Evolutionary conservation across 1,140 invertebrate genomes (phyloP), one percentile per base, ranked within the genome.

Genomic region (Drosophila subpulchrella): DNA sequence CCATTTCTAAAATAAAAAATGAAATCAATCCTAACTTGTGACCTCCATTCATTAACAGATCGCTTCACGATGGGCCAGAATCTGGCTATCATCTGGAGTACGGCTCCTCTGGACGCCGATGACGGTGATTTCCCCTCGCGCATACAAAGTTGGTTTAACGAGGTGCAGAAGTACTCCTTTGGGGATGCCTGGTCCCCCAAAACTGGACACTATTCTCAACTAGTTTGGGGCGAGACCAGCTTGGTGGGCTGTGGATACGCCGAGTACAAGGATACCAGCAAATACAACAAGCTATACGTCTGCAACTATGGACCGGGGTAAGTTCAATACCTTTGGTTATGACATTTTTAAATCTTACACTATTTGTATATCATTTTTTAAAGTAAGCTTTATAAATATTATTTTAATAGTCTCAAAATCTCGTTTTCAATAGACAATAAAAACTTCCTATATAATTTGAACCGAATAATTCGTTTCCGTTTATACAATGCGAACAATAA

Each of bases 241-340:
- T 93, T 95, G 47, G 94, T 97, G 32, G 97, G 97, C 32, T 97
- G 96, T 91, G 96, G 96, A 17, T 97, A 95, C 88, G 94, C 96
- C 0, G 97, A 95, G 92, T 97, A 96, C 92, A 95, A 95, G 74
- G 95, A 96, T 67, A 93, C 94, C 2, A 67, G 93, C 67, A 95
- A 96, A 46, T 96, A 96, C 90, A 96, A 95, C 60, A 97, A 97
- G 92, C 94, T 97, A 57, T 97, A 97, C 90, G 95, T 97, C 12
- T 97, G 97, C 93, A 97, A 97, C 93, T 97, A 97, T 86, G 96
- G 96, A 59, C 96, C 96, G 10, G 95, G 95, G 95, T 96, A 93
- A 93, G 93, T 63, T 55, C 7, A 8, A 17, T 10, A 41, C 4
- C 30, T 39, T 61, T 17, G 6, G 17, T 44, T 7, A 1, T 0